These are phyloP conservation scores for Pterostichus madidus DNA, from an alignment of 2,888 invertebrate genomes.

Conservation along the genomic window DNA sequence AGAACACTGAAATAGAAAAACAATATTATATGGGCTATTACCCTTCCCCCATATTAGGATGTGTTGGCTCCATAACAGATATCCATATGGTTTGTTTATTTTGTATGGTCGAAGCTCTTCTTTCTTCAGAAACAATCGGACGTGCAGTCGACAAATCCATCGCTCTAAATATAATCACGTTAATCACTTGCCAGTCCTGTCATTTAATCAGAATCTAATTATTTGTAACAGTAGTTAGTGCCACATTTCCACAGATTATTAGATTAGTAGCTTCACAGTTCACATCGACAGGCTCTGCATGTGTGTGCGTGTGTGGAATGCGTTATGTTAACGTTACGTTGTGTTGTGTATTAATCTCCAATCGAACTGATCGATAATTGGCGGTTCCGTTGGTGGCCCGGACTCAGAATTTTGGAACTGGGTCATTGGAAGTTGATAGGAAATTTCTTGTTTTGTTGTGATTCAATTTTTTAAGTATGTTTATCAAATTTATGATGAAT, in stretches of 20 bases:
- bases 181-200: neutral
- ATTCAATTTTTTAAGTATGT: too few species aligned
- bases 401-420: neutral
- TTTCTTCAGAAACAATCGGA: too few species aligned
- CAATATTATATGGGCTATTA: too few species aligned
- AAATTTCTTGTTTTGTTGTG: neutral
- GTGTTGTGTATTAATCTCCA: neutral
- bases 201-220: slow-evolving; percentile 30
- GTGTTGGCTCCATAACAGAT: too few species aligned
- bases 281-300: neutral
- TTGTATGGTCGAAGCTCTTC: too few species aligned
- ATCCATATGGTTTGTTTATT: too few species aligned
- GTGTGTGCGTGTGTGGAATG: slow-evolving; percentile 1
- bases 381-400: slow-evolving; percentile 32
- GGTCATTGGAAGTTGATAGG: neutral
- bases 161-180: slow-evolving; percentile 1
- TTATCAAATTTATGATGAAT: too few species aligned
- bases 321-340: neutral
- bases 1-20: too few species aligned
- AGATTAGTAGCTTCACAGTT: too few species aligned
- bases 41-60: too few species aligned
- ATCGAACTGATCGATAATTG: slow-evolving; percentile 36
- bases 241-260: slow-evolving; percentile 15
- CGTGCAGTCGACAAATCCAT: neutral
- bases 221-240: slow-evolving; percentile 39